Percentiles rank a stretch among this genome's conserved stretches.
These are phyloP conservation scores for Nycteola revayana DNA, from an alignment of 2,888 invertebrate genomes.

Conservation along the genomic window DNA sequence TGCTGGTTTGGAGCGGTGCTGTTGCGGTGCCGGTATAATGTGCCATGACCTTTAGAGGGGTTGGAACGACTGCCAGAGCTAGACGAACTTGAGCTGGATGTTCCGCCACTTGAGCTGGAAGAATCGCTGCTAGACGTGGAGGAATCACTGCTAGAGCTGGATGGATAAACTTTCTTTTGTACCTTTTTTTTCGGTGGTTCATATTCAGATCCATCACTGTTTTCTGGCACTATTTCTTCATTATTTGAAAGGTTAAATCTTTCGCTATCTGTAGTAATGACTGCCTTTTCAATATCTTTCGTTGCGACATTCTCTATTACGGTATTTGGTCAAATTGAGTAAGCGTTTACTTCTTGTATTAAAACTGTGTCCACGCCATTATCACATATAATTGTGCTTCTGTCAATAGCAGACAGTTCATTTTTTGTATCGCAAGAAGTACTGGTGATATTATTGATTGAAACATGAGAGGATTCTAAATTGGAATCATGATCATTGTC, in stretches of 20 bases:
- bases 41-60: constrained; percentile 2
- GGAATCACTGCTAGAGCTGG: constrained; percentile 2
- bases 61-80: constrained; percentile 5
- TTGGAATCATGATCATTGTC: too few relatives aligned
- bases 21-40: not conserved
- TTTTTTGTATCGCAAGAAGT: too few relatives aligned
- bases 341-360: too few relatives aligned
- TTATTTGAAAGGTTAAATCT: constrained; percentile 8
- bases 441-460: too few relatives aligned
- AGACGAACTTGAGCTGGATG: constrained; percentile 6
- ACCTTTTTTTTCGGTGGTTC: constrained; percentile 11
- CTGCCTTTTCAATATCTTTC: too few relatives aligned
- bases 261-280: constrained; percentile 11
- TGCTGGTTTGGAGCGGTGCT: too few relatives aligned
- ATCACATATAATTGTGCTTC: too few relatives aligned
- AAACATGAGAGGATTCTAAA: too few relatives aligned
- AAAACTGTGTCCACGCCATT: too few relatives aligned
- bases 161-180: constrained; percentile 9
- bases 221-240: constrained; percentile 8
- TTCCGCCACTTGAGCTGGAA: constrained; percentile 4
- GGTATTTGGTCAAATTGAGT: too few relatives aligned
- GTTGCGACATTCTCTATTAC: too few relatives aligned
- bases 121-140: constrained; percentile 5
- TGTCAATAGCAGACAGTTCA: too few relatives aligned
- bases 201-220: constrained; percentile 6